phyloP scores from a whole-genome alignment of 2,888 invertebrate species.

The Drosophila ustulata region DNA sequence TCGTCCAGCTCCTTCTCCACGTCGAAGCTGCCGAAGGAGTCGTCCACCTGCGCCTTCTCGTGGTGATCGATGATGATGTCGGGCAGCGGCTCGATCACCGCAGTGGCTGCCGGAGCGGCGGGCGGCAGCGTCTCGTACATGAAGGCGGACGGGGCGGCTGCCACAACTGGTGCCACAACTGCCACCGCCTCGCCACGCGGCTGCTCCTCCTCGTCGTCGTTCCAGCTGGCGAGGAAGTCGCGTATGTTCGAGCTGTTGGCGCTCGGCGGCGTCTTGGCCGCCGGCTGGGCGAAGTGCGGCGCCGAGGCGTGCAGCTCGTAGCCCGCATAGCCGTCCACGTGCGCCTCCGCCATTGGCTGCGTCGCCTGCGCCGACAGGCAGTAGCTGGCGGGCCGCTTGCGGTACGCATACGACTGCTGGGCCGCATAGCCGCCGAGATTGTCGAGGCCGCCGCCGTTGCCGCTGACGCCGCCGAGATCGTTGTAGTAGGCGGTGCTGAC shows the following conservation, averaged over 20 bases:
- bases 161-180: constrained; percentile 45
- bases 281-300: constrained; percentile 12
- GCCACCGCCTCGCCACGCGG: constrained; percentile 3
- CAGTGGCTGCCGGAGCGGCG: constrained; percentile 71
- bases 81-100: constrained; percentile 76
- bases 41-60: constrained; percentile 75
- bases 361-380: constrained; percentile 41
- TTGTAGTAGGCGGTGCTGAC: constrained; percentile 67
- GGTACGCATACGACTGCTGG: constrained; percentile 60
- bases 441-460: constrained; percentile 51
- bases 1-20: constrained; percentile 82
- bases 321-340: constrained; percentile 64
- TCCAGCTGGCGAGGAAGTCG: constrained; percentile 84
- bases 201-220: constrained; percentile 84
- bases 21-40: constrained; percentile 77
- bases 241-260: constrained; percentile 82
- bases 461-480: constrained; percentile 73
- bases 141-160: constrained; percentile 31
- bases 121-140: constrained; percentile 71
- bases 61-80: constrained; percentile 85
- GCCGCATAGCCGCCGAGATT: constrained; percentile 45
- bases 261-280: constrained; percentile 25
- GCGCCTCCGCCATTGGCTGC: constrained; percentile 48
- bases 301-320: constrained; percentile 51
- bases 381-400: constrained; percentile 69